Evolutionary conservation across 30 jellyfish, hydroid and myxozoan species (phyloP), one percentile per base, ranked within the genome.

Genomic region (Pelagia noctiluca): DNA sequence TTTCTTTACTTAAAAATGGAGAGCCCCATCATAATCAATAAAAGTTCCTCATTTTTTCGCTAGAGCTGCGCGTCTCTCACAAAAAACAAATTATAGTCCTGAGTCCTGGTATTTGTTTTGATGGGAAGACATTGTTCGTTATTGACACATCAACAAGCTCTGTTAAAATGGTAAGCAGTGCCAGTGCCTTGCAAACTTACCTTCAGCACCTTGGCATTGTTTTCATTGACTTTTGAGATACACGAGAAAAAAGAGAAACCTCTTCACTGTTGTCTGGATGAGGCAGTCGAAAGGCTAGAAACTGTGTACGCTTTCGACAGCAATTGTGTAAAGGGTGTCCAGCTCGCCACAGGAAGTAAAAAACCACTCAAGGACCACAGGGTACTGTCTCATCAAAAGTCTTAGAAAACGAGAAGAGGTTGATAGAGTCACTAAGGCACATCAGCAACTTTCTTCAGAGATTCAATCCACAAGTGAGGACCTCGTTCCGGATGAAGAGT

Each of bases 81-180:
- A n/a, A n/a, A n/a, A n/a, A n/a, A n/a, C n/a, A n/a, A n/a, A n/a
- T n/a, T n/a, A n/a, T n/a, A n/a, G n/a, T n/a, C n/a, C n/a, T n/a
- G n/a, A n/a, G n/a, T n/a, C n/a, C 84, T 71, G 84, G 84, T 12
- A 71, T 71, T 35, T 71, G n/a, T 25, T 37, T 36, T 4, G 84
- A 71, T 8, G 8, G 1, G 2, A 74, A 49, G 10, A 74, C 63
- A 23, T 31, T 67, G 30, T 67, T 30, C 30, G 63, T 67, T 23
- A 67, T 67, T 5, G 80, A 67, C 62, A 30, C 80, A 35, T 61
- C 80, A 30, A 63, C 80, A 3, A 67, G 62, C 12, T 30, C 18
- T 16, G 33, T 67, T 2, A 67, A 67, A 67, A 38, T 67, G 0
- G 63, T 67, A 30, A 32, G 18, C 25, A 4, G 63, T 30, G 12